These are phyloP conservation scores for Leptoclinus maculatus DNA, from an alignment of 2,797 vertebrate species.

Conservation along the genomic window DNA sequence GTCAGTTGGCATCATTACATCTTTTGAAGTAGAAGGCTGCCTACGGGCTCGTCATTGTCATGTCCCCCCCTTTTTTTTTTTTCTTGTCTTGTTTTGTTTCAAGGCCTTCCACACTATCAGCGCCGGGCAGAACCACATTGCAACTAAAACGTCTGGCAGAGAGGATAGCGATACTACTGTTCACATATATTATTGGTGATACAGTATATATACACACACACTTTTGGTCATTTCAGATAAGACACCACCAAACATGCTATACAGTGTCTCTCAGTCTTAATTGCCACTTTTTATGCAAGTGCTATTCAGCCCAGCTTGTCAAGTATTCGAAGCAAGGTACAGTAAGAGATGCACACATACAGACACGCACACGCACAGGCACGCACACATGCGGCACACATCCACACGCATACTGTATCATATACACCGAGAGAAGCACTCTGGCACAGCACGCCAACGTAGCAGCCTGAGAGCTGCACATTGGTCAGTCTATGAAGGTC, in stretches of 20 bases:
- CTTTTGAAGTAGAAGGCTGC: constrained; percentile 60
- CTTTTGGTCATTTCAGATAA: constrained; percentile 75
- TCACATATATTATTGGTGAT: constrained; percentile 72
- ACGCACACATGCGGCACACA: constrained; percentile 14
- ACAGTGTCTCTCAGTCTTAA: constrained; percentile 70
- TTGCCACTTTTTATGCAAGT: constrained; percentile 72
- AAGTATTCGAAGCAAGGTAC: constrained; percentile 78
- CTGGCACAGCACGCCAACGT: constrained; percentile 45
- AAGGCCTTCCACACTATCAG: constrained; percentile 47
- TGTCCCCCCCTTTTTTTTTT: constrained; percentile 10
- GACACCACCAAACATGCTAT: constrained; percentile 78
- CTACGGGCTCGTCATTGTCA: constrained; percentile 44
- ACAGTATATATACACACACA: constrained; percentile 34
- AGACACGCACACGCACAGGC: constrained; percentile 1
- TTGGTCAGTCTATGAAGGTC: constrained; percentile 60
- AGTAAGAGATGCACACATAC: constrained; percentile 66
- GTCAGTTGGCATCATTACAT: constrained; percentile 62
- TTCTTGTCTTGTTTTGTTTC: constrained; percentile 30
- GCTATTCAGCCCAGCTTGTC: constrained; percentile 75
- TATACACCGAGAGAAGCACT: constrained; percentile 56
- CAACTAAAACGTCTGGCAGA: constrained; percentile 64
- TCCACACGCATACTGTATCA: constrained; percentile 27
- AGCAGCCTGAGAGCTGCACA: constrained; percentile 57
- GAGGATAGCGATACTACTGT: constrained; percentile 65
- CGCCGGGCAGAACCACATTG: constrained; percentile 55